Conservation (phyloP, 2,797 vertebrate genomes). For the Pelobates cultripes region DNA sequence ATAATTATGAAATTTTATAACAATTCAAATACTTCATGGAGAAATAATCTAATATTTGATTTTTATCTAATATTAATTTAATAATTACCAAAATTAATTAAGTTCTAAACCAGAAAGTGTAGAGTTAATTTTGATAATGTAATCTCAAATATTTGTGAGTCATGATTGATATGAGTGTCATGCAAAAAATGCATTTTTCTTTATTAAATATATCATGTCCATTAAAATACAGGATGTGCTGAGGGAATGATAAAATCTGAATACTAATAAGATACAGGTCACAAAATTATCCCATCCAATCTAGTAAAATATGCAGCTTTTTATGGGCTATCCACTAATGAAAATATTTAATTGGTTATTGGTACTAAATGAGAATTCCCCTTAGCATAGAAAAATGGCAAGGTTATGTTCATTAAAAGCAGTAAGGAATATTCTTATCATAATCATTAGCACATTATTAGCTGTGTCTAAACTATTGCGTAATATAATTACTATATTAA, state of each 20-base stretch:
- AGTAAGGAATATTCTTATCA: not conserved
- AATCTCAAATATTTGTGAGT: not conserved
- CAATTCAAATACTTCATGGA: no score
- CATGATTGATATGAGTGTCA: not conserved
- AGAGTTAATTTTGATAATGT: not conserved
- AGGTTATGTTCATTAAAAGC: conserved; percentile 35
- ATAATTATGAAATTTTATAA: no score
- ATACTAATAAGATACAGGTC: conserved; percentile 47
- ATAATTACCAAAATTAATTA: no score
- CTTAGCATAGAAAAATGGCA: conserved; percentile 30
- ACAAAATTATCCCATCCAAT: conserved; percentile 45
- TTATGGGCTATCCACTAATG: conserved; percentile 43
- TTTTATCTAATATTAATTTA: no score
- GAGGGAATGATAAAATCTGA: conserved; percentile 40
- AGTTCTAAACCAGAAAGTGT: not conserved
- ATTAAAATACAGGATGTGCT: conserved; percentile 44
- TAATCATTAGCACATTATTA: no score
- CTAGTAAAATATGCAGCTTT: conserved; percentile 38
- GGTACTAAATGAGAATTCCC: conserved; percentile 44
- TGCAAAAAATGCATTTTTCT: conserved; percentile 29
- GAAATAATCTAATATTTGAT: no score
- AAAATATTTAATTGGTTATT: conserved; percentile 49
- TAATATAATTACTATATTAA: no score
- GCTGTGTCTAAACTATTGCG: no score
- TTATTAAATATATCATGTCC: conserved; percentile 36